A percentile compares a stretch with the other conserved stretches of the same genome.
These are phyloP conservation scores for Balaenoptera acutorostrata DNA, from an alignment of 2,113 vertebrate species.

Conservation along the genomic window DNA sequence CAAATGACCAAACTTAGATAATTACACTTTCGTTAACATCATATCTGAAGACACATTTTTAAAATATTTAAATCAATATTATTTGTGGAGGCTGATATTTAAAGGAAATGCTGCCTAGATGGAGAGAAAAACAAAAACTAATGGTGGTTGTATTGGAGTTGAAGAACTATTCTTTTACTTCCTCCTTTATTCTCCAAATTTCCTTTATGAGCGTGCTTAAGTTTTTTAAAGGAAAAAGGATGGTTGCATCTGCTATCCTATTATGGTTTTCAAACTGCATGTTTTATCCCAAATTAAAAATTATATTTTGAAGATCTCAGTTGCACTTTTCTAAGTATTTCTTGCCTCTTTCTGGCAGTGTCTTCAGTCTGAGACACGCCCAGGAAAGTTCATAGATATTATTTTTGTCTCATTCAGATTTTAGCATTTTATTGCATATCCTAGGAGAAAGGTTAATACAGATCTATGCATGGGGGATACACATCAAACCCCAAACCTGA, in stretches of 20 bases:
- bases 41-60: background rate
- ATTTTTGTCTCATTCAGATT: background rate
- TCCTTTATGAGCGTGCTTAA: background rate
- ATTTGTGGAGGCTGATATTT: background rate
- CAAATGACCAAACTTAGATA: background rate
- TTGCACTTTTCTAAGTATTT: background rate
- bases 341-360: background rate
- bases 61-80: background rate
- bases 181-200: background rate
- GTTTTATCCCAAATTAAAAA: background rate
- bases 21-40: background rate
- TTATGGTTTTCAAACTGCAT: background rate
- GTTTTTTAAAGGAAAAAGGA: background rate
- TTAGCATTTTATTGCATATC: background rate
- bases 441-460: background rate
- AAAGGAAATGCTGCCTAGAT: background rate
- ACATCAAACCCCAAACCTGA: background rate
- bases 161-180: background rate
- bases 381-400: background rate
- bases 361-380: background rate
- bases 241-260: background rate
- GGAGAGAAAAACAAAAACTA: background rate
- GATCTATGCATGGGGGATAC: too few species aligned
- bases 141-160: background rate
- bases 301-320: background rate